Evolutionary conservation across 2,113 vertebrate genomes (phyloP).

Genomic region (Nyctereutes procyonoides): DNA sequence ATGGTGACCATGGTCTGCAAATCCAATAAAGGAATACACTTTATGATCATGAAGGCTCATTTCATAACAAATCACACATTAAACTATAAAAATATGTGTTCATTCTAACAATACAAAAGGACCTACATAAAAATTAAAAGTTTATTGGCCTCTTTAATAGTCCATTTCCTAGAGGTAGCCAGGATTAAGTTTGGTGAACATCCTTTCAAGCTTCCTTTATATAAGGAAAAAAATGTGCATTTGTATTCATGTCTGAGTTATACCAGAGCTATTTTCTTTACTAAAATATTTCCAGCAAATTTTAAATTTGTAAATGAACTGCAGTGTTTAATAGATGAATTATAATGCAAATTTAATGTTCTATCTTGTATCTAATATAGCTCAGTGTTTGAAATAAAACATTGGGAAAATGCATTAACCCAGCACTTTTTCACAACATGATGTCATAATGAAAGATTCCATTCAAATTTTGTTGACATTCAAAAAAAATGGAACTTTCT

Average conservation of each 20-base stretch:
- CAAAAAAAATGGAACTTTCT: not conserved
- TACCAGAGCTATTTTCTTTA: not conserved
- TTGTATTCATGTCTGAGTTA: not conserved
- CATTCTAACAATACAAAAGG: not conserved
- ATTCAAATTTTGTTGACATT: constrained; percentile 10
- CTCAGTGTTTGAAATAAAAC: constrained; percentile 33
- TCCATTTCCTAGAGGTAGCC: not conserved
- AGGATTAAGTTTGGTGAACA: not conserved
- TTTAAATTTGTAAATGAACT: constrained; percentile 23
- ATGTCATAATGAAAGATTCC: constrained; percentile 8
- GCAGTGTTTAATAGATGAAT: not conserved
- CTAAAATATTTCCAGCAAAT: constrained; percentile 13
- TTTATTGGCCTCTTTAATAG: not conserved
- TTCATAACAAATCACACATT: not conserved
- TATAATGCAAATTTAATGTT: not conserved
- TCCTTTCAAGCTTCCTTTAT: not conserved
- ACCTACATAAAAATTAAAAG: not conserved
- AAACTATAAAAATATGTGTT: not conserved
- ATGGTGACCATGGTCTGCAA: not conserved
- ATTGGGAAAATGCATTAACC: not conserved
- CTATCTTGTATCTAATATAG: not conserved
- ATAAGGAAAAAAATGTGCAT: not conserved
- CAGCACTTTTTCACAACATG: not conserved
- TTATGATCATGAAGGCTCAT: not conserved
- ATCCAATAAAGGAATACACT: constrained; percentile 13